Evolutionary conservation across 2,113 vertebrate genomes (phyloP).

Genomic region (Lipotes vexillifer): DNA sequence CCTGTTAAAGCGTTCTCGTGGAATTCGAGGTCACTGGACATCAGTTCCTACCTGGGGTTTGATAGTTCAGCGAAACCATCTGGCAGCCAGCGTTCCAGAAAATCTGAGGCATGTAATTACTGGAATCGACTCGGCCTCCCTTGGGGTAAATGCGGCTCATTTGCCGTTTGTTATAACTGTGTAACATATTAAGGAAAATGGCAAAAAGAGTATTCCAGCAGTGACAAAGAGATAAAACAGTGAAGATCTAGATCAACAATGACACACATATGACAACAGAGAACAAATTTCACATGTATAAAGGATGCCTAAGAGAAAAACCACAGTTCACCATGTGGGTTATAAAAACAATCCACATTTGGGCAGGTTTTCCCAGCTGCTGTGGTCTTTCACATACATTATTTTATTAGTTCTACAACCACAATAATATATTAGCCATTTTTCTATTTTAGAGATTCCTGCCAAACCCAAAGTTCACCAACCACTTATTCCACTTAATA

Average conservation of each 20-base stretch:
- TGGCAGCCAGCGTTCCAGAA: conserved; percentile 99
- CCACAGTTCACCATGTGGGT: neutral
- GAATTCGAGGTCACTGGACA: conserved; percentile 75
- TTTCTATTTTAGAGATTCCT: neutral
- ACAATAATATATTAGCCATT: neutral
- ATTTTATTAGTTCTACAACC: neutral
- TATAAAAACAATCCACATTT: neutral
- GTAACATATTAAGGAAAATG: conserved; percentile 86
- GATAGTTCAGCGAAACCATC: conserved; percentile 99
- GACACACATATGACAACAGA: neutral
- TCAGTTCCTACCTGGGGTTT: conserved; percentile 94
- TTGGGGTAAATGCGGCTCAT: conserved; percentile 99
- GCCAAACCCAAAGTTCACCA: neutral
- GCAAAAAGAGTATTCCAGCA: neutral
- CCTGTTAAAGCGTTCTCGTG: conserved; percentile 58
- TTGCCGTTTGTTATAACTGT: conserved; percentile 99
- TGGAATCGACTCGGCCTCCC: conserved; percentile 98
- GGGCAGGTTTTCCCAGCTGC: neutral
- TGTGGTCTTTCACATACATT: neutral
- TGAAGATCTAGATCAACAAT: neutral
- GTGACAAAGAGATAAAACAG: neutral
- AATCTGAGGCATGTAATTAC: conserved; percentile 99
- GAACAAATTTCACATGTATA: neutral
- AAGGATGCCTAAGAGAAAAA: neutral
- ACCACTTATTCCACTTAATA: neutral